Conservation (phyloP, 2,797 vertebrate genomes). For the Falco concolor region DNA sequence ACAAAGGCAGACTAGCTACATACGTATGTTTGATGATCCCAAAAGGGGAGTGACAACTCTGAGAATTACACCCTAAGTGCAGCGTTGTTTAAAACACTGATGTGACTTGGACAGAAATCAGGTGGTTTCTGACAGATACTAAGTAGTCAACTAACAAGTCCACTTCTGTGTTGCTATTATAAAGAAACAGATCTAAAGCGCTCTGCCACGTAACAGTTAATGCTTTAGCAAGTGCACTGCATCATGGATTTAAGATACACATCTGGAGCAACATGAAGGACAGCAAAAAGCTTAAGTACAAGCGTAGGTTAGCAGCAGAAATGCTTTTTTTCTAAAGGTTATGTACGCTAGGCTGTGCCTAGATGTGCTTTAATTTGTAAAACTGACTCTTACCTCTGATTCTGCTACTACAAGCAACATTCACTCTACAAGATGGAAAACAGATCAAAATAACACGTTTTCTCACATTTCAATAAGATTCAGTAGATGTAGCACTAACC, state of each 20-base stretch:
- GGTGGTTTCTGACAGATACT: neutral
- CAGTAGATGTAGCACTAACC: constrained; percentile 73
- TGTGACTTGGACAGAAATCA: neutral
- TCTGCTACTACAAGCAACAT: neutral
- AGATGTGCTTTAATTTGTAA: neutral
- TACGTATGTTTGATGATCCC: neutral
- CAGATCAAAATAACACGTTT: neutral
- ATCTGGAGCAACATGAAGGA: neutral
- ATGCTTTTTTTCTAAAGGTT: neutral
- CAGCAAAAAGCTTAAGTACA: neutral
- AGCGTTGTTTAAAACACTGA: neutral
- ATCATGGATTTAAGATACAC: neutral
- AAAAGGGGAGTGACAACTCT: neutral
- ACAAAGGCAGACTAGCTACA: neutral
- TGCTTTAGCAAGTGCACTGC: neutral
- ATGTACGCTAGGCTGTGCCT: neutral
- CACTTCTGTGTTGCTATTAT: neutral
- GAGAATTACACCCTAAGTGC: neutral
- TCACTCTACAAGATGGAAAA: neutral
- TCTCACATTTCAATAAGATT: neutral
- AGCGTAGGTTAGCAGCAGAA: neutral
- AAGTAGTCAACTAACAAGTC: neutral
- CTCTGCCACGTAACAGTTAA: neutral
- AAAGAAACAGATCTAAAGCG: neutral
- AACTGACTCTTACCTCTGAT: neutral